phyloP scores from a whole-genome alignment of 1,140 invertebrate species.

The Adoxophyes honmai region DNA sequence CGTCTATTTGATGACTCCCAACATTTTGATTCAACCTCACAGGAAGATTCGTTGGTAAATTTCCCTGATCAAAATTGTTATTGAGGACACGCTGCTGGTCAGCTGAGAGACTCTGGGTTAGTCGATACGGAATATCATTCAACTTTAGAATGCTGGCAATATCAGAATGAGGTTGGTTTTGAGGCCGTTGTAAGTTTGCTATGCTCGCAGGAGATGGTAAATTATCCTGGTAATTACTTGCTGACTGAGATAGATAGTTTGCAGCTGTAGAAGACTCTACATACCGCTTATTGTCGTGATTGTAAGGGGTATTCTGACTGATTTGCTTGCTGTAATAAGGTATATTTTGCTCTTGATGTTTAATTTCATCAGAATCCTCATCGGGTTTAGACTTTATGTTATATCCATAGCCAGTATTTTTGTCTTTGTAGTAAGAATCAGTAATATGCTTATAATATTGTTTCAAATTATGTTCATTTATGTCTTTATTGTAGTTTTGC shows the following conservation, averaged over 20 bases:
- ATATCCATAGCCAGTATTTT: constrained; percentile 51
- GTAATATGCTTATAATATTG: constrained; percentile 44
- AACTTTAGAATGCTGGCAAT: constrained; percentile 50
- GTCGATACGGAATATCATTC: constrained; percentile 58
- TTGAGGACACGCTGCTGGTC: constrained; percentile 43
- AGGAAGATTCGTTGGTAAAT: constrained; percentile 50
- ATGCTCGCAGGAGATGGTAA: constrained; percentile 37
- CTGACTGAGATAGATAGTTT: constrained; percentile 35
- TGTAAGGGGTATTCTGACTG: constrained; percentile 34
- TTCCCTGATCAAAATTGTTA: constrained; percentile 48
- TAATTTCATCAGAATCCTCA: constrained; percentile 40
- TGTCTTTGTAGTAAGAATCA: constrained; percentile 63
- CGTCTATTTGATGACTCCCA: constrained; percentile 63
- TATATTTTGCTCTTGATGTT: constrained; percentile 38
- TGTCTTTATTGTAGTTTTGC: constrained; percentile 44
- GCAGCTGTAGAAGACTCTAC: constrained; percentile 28
- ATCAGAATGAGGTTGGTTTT: constrained; percentile 38
- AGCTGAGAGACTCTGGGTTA: constrained; percentile 43
- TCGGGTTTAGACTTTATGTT: constrained; percentile 55
- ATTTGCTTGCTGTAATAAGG: constrained; percentile 37
- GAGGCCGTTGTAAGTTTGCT: constrained; percentile 33
- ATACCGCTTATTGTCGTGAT: constrained; percentile 30
- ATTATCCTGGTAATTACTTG: constrained; percentile 41
- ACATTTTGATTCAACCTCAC: constrained; percentile 69
- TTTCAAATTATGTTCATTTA: constrained; percentile 44